Percentiles rank a stretch among this genome's conserved stretches.
Conservation (phyloP, 1,140 invertebrate species). For the Drosophila tsacasi region DNA sequence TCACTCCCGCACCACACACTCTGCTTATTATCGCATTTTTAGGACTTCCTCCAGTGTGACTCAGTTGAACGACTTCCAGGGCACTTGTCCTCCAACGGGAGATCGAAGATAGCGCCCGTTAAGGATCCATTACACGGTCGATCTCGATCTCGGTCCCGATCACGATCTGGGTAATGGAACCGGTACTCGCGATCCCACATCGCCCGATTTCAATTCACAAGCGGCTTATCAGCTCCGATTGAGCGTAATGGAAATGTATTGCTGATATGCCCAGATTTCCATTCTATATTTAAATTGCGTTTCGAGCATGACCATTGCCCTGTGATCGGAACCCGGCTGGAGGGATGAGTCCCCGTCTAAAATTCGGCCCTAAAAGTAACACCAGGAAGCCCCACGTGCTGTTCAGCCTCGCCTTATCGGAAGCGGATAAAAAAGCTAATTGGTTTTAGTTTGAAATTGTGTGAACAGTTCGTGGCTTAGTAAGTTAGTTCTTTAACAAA, state of each 20-base stretch:
- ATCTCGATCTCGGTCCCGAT: slow-evolving; percentile 32
- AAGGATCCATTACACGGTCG: slow-evolving; percentile 15
- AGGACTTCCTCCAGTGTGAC: slow-evolving; percentile 18
- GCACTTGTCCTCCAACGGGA: slow-evolving; percentile 31
- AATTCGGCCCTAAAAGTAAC: slow-evolving; percentile 7
- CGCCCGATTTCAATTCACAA: slow-evolving; percentile 52
- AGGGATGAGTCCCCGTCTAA: slow-evolving; percentile 16
- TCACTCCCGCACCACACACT: slow-evolving; percentile 7
- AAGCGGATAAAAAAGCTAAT: slow-evolving; percentile 20
- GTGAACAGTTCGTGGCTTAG: slow-evolving; percentile 31
- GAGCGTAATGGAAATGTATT: slow-evolving; percentile 26
- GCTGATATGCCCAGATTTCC: slow-evolving; percentile 49
- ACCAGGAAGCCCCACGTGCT: slow-evolving; percentile 21
- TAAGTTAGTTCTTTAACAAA: slow-evolving; percentile 8
- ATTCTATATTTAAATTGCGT: slow-evolving; percentile 57
- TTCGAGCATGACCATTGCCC: slow-evolving; percentile 30
- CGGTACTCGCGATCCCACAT: slow-evolving; percentile 47
- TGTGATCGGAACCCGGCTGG: slow-evolving; percentile 14
- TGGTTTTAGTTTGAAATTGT: slow-evolving; percentile 7
- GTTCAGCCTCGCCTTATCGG: neutral
- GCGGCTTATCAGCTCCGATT: slow-evolving; percentile 28
- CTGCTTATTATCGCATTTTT: neutral
- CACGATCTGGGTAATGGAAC: slow-evolving; percentile 48
- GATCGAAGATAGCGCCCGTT: neutral
- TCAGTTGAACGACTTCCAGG: slow-evolving; percentile 47